Conservation (phyloP, 2,888 invertebrate species). For the Trichogramma evanescens region DNA sequence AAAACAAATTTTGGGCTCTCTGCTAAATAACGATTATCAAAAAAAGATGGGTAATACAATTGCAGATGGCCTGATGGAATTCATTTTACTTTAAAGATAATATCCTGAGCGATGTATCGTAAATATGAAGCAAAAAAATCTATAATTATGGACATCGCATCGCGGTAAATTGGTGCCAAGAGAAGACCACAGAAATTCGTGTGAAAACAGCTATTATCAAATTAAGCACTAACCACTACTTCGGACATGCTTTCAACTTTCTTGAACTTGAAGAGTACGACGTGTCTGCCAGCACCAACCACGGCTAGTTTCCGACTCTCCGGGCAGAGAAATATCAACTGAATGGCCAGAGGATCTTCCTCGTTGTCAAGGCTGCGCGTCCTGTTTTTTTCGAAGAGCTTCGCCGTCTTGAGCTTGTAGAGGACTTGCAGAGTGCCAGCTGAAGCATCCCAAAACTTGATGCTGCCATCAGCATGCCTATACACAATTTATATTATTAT, state of each 20-base stretch:
- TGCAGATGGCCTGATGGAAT: too few relatives aligned
- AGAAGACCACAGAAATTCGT: too few relatives aligned
- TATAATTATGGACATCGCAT: too few relatives aligned
- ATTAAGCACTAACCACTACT: constrained; percentile 58
- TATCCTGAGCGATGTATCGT: too few relatives aligned
- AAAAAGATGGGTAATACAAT: too few relatives aligned
- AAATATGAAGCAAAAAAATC: too few relatives aligned
- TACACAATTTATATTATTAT: neutral
- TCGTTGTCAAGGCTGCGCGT: constrained; percentile 60
- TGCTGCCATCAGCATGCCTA: constrained; percentile 95
- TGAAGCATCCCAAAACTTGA: constrained; percentile 99
- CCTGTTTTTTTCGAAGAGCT: constrained; percentile 73
- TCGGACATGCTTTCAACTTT: constrained; percentile 82
- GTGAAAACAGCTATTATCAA: too few relatives aligned
- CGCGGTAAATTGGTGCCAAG: too few relatives aligned
- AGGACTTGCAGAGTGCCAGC: constrained; percentile 92
- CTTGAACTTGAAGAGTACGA: constrained; percentile 91
- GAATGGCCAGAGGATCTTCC: constrained; percentile 85
- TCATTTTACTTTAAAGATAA: too few relatives aligned
- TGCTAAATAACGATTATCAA: too few relatives aligned
- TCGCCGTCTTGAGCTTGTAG: constrained; percentile 96
- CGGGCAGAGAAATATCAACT: constrained; percentile 84
- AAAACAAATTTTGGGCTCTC: too few relatives aligned
- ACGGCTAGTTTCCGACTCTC: constrained; percentile 86
- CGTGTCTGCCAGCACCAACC: constrained; percentile 87